Conservation (phyloP, 2,888 invertebrate genomes). For the Andrena camellia region DNA sequence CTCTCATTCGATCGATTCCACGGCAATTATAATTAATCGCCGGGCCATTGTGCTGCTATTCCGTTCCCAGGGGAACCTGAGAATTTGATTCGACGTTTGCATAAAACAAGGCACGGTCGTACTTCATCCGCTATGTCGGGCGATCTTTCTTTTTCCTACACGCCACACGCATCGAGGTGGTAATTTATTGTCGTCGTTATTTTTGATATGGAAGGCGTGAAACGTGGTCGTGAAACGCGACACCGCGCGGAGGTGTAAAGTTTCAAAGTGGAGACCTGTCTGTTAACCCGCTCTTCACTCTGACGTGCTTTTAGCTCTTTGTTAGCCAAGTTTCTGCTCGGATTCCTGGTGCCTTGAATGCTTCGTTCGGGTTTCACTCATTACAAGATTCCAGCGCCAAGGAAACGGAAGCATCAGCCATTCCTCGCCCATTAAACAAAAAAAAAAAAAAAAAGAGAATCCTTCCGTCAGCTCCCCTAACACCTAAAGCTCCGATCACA, state of each 20-base stretch:
- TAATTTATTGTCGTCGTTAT: slow-evolving; percentile 53
- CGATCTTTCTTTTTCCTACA: background rate
- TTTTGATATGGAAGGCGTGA: slow-evolving; percentile 50
- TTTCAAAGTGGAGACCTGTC: slow-evolving; percentile 49
- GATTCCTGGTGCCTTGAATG: background rate
- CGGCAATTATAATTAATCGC: slow-evolving; percentile 31
- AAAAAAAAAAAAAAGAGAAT: background rate
- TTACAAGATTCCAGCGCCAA: no score
- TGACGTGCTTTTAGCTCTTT: slow-evolving; percentile 47
- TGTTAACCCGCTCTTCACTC: slow-evolving; percentile 41
- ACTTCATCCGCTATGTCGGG: background rate
- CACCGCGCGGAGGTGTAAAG: slow-evolving; percentile 41
- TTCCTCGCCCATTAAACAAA: no score
- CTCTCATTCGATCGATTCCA: slow-evolving; percentile 42
- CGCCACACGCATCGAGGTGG: slow-evolving; percentile 1
- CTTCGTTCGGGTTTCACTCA: no score
- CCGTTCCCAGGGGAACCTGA: background rate
- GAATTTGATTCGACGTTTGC: background rate
- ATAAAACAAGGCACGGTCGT: background rate
- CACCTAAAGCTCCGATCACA: background rate
- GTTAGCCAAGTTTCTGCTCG: slow-evolving; percentile 24
- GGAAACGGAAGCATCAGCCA: no score
- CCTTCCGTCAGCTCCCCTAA: background rate
- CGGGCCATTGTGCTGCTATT: background rate
- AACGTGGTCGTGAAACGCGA: slow-evolving; percentile 50